A percentile compares a stretch with the other conserved stretches of the same genome.
Evolutionary conservation across 2,888 invertebrate genomes (phyloP).

Genomic region (Caenorhabditis macrosperma): DNA sequence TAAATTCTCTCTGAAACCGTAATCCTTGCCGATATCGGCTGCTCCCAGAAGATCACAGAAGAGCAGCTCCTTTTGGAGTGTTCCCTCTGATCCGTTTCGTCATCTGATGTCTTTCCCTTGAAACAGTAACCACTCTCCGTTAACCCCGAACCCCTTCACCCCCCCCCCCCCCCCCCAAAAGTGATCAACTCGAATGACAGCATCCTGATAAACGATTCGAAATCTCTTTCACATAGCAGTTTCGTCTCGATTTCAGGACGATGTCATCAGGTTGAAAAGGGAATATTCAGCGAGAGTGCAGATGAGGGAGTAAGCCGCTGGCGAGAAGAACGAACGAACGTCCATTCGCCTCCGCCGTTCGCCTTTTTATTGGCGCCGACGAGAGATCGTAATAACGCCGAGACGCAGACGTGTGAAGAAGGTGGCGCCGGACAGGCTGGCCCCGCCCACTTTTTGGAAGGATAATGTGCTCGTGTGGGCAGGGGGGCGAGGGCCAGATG

Average conservation of each 20-base stretch:
- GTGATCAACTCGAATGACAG: background rate
- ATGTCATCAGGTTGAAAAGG: conserved; percentile 24
- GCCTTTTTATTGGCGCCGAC: conserved; percentile 40
- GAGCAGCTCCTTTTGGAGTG: no score
- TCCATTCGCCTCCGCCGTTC: conserved; percentile 11
- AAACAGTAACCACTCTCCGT: no score
- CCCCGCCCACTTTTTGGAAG: conserved; percentile 51
- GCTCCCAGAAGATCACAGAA: no score
- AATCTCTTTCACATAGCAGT: background rate
- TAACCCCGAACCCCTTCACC: no score
- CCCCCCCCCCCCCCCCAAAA: no score
- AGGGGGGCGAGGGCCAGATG: conserved; percentile 12
- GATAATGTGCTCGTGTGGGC: conserved; percentile 45
- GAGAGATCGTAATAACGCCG: conserved; percentile 28
- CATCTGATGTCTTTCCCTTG: no score
- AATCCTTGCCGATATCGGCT: no score
- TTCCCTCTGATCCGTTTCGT: no score
- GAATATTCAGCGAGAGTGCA: background rate
- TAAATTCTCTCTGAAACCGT: no score
- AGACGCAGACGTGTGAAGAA: conserved; percentile 22
- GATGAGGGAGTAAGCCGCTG: background rate
- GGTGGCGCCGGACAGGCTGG: conserved; percentile 39
- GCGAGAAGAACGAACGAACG: background rate
- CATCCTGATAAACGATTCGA: conserved; percentile 18
- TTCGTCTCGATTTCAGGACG: conserved; percentile 49